Evolutionary conservation across 2,113 vertebrate species (phyloP), one percentile per base, ranked within the genome.

Genomic region (Phrynocephalus versicolor): DNA sequence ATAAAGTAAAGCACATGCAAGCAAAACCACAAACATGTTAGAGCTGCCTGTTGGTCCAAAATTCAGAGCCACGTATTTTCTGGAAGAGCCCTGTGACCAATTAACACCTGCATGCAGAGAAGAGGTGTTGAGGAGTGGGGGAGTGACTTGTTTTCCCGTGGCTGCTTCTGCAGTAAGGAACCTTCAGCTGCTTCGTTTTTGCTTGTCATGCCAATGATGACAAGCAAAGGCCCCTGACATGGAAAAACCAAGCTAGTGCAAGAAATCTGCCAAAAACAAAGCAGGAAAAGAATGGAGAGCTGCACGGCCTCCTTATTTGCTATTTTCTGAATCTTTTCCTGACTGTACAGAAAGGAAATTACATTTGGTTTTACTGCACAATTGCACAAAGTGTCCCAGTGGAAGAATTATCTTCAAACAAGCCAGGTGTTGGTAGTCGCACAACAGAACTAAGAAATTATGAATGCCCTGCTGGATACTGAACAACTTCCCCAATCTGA

Each of bases 361-460:
- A 81, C 18, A 8, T 60, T 81, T 69, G 30, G 39, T 5, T 2
- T 67, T 69, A 37, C 6, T 51, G 72, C 1, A 5, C 6, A 35
- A 3, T 25, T 4, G 12, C 64, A 27, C 21, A 19, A 25, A 33
- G 39, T 0, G 0, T 60, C 74, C 45, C 75, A 60, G 1, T 7
- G 57, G 75, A 69, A 65, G 27, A 89, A 6, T 1, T 19, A 72
- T 81, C 15, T 23, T 35, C 25, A 41, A 72, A 12, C 3, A 73
- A 87, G 27, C 23, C 19, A 69, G 41, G n/a, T 57, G 60, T 10
- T 69, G 67, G 35, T 37, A 82, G 23, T 3, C 57, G 33, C 67
- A 70, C 37, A 18, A 27, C 27, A 76, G 7, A 51, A 57, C 57
- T 14, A 75, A 25, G 64, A 55, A 23, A 51, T 70, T 58, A 57